Evolutionary conservation across 64 coral and sea anemone species (phyloP).

Genomic region (Astreopora myriophthalma): DNA sequence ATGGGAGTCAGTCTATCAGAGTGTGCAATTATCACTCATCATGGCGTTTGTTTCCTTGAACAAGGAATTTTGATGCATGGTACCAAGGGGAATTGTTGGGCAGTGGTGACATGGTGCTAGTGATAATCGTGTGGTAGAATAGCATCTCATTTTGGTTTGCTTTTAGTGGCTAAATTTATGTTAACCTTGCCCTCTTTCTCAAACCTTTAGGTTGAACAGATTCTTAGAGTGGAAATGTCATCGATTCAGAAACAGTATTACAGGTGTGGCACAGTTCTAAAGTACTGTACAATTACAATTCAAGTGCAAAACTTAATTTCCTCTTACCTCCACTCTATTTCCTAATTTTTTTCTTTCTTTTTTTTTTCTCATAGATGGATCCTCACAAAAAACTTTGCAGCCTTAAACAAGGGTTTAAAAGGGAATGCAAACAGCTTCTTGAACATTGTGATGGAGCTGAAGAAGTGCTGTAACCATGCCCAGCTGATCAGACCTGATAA

Average conservation of each 20-base stretch:
- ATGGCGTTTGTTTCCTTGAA: too few relatives aligned
- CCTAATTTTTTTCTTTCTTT: not conserved
- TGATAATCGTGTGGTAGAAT: too few relatives aligned
- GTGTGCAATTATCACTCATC: too few relatives aligned
- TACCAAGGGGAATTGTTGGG: too few relatives aligned
- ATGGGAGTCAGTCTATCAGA: too few relatives aligned
- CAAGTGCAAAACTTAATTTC: not conserved
- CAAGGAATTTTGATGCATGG: too few relatives aligned
- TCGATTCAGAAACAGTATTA: constrained; percentile 99
- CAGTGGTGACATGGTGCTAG: too few relatives aligned
- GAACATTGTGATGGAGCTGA: constrained; percentile 99
- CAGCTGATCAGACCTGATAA: constrained; percentile 88
- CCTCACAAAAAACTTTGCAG: constrained; percentile 93
- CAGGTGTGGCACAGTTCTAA: constrained; percentile 59
- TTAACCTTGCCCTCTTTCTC: too few relatives aligned
- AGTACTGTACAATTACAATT: too few relatives aligned
- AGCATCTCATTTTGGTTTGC: not conserved
- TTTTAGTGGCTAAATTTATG: too few relatives aligned
- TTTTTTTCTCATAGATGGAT: constrained; percentile 78
- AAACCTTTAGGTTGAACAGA: constrained; percentile 86
- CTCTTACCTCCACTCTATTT: not conserved
- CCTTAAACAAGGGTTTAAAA: constrained; percentile 96
- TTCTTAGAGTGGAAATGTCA: constrained; percentile 99
- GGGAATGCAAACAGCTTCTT: constrained; percentile 93
- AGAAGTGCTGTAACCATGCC: constrained; percentile 96